Percentiles rank a stretch among this genome's conserved stretches.
These are phyloP conservation scores for Folsomia candida DNA, from an alignment of 2,888 invertebrate species.

Conservation along the genomic window DNA sequence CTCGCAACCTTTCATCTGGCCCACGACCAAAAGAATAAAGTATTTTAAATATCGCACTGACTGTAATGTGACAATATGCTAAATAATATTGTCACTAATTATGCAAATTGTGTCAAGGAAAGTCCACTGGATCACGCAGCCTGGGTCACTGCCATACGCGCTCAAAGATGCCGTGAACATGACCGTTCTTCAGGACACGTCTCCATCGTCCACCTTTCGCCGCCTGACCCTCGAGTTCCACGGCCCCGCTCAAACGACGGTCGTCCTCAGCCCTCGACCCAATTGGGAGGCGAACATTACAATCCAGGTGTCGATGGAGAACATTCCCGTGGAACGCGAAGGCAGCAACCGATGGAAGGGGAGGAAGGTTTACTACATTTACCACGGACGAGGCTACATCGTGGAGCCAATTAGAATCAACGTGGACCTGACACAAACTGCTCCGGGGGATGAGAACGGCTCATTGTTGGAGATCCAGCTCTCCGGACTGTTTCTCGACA, in stretches of 20 bases:
- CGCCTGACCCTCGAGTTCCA: constrained; percentile 36
- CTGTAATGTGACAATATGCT: neutral
- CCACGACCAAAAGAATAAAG: constrained; percentile 42
- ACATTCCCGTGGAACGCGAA: constrained; percentile 34
- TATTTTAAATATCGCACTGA: constrained; percentile 14
- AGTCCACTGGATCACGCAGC: constrained; percentile 44
- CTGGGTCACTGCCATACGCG: constrained; percentile 20
- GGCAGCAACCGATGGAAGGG: constrained; percentile 52
- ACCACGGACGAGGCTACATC: constrained; percentile 51
- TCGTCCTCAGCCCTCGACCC: constrained; percentile 54
- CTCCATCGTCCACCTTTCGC: constrained; percentile 9
- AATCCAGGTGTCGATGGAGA: constrained; percentile 54
- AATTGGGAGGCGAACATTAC: constrained; percentile 51
- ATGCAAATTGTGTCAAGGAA: too few relatives aligned
- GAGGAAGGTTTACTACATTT: constrained; percentile 55
- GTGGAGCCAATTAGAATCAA: constrained; percentile 32
- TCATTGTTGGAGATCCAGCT: constrained; percentile 37
- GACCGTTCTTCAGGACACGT: constrained; percentile 28
- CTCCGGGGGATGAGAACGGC: neutral
- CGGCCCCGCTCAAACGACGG: constrained; percentile 57
- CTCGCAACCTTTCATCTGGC: constrained; percentile 45
- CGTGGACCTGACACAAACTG: constrained; percentile 18
- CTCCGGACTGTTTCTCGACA: constrained; percentile 39
- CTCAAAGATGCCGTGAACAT: constrained; percentile 34
- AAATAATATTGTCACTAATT: too few relatives aligned